These are phyloP conservation scores for Oxygymnocypris stewartii DNA, from an alignment of 2,113 vertebrate species.

Conservation along the genomic window DNA sequence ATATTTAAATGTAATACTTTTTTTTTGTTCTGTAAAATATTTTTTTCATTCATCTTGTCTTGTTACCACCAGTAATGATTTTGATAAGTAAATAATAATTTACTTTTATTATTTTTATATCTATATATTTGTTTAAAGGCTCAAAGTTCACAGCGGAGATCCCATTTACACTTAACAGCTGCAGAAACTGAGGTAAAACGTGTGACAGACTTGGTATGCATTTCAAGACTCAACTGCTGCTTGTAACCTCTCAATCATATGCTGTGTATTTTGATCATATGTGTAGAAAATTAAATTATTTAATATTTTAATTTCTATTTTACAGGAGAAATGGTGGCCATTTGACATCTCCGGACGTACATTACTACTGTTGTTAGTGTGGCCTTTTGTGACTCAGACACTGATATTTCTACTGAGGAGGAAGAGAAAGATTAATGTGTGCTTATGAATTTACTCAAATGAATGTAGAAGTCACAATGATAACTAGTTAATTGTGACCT, in stretches of 20 bases:
- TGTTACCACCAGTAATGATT: background rate
- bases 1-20: background rate
- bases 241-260: background rate
- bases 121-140: slow-evolving; percentile 55
- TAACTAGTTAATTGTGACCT: slow-evolving; percentile 4
- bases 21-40: background rate
- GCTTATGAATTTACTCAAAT: slow-evolving; percentile 54
- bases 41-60: background rate
- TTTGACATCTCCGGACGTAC: slow-evolving; percentile 70
- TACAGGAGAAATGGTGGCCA: slow-evolving; percentile 70
- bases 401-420: slow-evolving; percentile 77
- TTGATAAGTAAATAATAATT: background rate
- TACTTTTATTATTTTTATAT: background rate
- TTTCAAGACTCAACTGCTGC: background rate
- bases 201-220: background rate
- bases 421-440: slow-evolving; percentile 69
- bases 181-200: slow-evolving; percentile 65
- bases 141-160: slow-evolving; percentile 61
- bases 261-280: background rate
- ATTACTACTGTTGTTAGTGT: slow-evolving; percentile 84
- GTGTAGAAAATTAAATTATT: background rate
- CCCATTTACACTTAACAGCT: slow-evolving; percentile 51
- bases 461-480: background rate
- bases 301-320: background rate
- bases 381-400: slow-evolving; percentile 90